Base-by-base conservation (phyloP, 2,888 invertebrate genomes). In the Carpatolechia fugitivella region DNA sequence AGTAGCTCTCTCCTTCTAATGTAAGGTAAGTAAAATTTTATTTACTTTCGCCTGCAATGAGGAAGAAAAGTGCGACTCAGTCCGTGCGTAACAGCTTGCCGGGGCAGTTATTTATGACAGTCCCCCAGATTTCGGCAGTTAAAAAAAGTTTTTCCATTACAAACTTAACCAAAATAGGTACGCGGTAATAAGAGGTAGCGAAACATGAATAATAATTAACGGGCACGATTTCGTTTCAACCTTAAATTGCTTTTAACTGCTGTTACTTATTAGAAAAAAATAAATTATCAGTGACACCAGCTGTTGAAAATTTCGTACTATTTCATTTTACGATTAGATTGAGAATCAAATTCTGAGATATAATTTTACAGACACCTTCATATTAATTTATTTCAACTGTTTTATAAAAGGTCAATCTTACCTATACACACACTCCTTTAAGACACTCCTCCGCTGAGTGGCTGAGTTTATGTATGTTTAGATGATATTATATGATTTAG, bases 21-120 rank as follows among this genome's bases (percentile, higher is more conserved):
- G 40, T 41, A 41, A 18, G 18, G 14, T 11, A 11, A 41, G 18
- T 41, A 46, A 13, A 48, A 35, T 49, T 49, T 35, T 49, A 49
- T 35, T 49, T 49, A 49, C 40, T 51, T 30, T 13, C 51, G 38
- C 40, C 40, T 51, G 49, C 13, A 10, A 14, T n/a, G 59, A 65
- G 64, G 65, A 72, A 72, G 72, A 67, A 76, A 68, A 44, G 65
- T 70, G 76, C 69, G 69, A 68, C 69, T 73, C 72, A 72, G 75
- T 64, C 71, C 87, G 87, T 87, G 89, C 90, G 88, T 82, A 89
- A 86, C 89, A 89, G 85, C 85, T 86, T 85, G 86, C 78, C 68
- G 73, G 77, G 77, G 80, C 86, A 84, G 84, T 81, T 88, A 89
- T 89, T 90, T 90, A 89, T 85, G 77, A 73, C 73, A 68, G 73